A percentile compares a stretch with the other conserved stretches of the same genome.
phyloP scores from a whole-genome alignment of 2,797 vertebrate species.

The Percopsis omiscomaycus region DNA sequence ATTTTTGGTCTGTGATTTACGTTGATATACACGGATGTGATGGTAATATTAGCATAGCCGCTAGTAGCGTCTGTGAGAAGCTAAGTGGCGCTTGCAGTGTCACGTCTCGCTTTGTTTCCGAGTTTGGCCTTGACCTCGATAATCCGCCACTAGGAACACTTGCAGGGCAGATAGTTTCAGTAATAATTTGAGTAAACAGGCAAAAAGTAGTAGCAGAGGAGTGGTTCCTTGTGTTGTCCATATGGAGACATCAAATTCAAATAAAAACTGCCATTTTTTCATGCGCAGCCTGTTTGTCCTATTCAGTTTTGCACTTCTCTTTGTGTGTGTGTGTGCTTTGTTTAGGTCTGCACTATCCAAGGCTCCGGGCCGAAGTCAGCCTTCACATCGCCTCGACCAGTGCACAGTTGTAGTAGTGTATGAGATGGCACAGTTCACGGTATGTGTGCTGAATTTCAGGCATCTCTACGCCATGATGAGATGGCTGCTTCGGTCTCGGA shows the following conservation, averaged over 20 bases:
- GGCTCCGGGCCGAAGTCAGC: background rate
- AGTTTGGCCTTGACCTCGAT: slow-evolving; percentile 13
- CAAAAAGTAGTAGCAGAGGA: slow-evolving; percentile 1
- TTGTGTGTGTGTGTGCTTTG: too few species aligned
- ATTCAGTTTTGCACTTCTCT: slow-evolving; percentile 15
- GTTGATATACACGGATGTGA: slow-evolving; percentile 33
- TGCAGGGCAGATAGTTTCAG: slow-evolving; percentile 24
- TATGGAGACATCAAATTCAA: slow-evolving; percentile 39
- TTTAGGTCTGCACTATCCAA: too few species aligned
- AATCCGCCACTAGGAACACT: slow-evolving; percentile 10
- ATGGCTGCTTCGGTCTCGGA: slow-evolving; percentile 89
- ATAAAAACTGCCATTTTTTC: slow-evolving; percentile 30
- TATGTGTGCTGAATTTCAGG: slow-evolving; percentile 32
- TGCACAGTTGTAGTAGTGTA: slow-evolving; percentile 39
- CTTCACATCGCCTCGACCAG: slow-evolving; percentile 50
- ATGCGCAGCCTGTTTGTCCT: slow-evolving; percentile 11
- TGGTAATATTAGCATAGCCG: slow-evolving; percentile 24
- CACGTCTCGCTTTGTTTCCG: slow-evolving; percentile 14
- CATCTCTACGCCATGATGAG: slow-evolving; percentile 86
- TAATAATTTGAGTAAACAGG: slow-evolving; percentile 25
- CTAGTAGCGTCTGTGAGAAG: slow-evolving; percentile 13
- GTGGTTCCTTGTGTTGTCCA: slow-evolving; percentile 36
- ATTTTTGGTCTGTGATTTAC: slow-evolving; percentile 14
- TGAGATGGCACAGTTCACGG: slow-evolving; percentile 45
- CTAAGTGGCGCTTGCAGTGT: slow-evolving; percentile 42